Percentiles rank a stretch among this genome's conserved stretches.
phyloP scores from a whole-genome alignment of 1,140 invertebrate genomes.

The Bombus waltoni region DNA sequence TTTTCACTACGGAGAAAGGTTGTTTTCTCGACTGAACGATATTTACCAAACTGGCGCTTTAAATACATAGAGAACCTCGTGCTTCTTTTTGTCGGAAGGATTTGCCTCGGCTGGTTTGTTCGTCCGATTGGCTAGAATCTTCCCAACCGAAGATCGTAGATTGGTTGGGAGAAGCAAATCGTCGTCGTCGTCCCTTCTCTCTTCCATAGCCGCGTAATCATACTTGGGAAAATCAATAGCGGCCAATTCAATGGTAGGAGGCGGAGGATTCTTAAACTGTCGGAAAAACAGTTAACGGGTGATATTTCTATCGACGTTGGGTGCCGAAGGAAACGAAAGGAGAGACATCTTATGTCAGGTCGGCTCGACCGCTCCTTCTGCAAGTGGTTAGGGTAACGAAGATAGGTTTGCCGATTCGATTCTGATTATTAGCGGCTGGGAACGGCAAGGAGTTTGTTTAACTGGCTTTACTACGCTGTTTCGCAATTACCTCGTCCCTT shows the following conservation, averaged over 20 bases:
- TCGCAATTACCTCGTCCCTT: constrained; percentile 15
- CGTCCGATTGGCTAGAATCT: neutral
- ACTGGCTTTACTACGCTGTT: constrained; percentile 48
- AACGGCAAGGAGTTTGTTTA: constrained; percentile 46
- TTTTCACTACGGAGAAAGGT: neutral
- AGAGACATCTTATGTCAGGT: constrained; percentile 17
- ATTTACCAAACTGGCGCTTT: neutral
- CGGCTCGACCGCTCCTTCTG: constrained; percentile 25
- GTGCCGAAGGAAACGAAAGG: neutral
- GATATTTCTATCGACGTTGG: constrained; percentile 54
- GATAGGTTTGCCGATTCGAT: constrained; percentile 46
- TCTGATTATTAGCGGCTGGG: constrained; percentile 42
- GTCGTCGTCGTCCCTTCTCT: constrained; percentile 23
- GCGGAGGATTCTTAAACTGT: constrained; percentile 41
- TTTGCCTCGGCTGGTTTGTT: neutral
- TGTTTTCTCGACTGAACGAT: neutral
- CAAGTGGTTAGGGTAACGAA: constrained; percentile 48
- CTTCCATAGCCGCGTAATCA: constrained; percentile 49
- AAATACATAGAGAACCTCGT: neutral
- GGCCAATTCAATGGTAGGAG: constrained; percentile 10
- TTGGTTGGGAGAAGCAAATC: constrained; percentile 42
- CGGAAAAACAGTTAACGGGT: constrained; percentile 59
- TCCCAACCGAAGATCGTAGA: constrained; percentile 17
- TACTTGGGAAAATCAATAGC: constrained; percentile 61
- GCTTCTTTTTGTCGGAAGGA: neutral